Evolutionary conservation across 2,797 vertebrate genomes (phyloP).

Genomic region (Platalea minor): DNA sequence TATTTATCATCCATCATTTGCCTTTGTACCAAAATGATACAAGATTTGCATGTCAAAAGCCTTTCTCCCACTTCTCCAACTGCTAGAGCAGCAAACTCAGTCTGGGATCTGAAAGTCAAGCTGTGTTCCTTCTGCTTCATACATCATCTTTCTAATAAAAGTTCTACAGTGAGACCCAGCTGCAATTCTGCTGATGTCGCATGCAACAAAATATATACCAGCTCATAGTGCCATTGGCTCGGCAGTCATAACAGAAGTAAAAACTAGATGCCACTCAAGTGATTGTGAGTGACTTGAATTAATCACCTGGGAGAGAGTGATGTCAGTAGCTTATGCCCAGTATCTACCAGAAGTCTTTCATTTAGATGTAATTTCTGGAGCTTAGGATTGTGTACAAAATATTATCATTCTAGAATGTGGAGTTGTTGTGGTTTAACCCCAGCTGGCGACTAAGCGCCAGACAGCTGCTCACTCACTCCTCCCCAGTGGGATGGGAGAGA

Average conservation of each 20-base stretch:
- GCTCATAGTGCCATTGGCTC: background rate
- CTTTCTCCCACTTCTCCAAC: slow-evolving; percentile 6
- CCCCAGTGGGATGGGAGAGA: no score
- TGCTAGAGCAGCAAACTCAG: slow-evolving; percentile 31
- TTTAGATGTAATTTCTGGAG: background rate
- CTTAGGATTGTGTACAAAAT: background rate
- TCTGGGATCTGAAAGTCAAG: slow-evolving; percentile 35
- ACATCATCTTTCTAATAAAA: slow-evolving; percentile 46
- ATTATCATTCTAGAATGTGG: background rate
- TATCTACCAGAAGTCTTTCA: background rate
- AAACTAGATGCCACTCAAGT: background rate
- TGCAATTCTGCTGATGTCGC: slow-evolving; percentile 44
- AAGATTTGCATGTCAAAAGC: slow-evolving; percentile 60
- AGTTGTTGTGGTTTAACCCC: no score
- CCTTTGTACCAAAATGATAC: slow-evolving; percentile 16
- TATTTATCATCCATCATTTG: slow-evolving; percentile 6
- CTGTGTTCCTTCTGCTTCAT: slow-evolving; percentile 49
- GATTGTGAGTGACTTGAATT: background rate
- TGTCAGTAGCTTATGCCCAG: background rate
- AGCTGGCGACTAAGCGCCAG: no score
- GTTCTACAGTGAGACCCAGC: slow-evolving; percentile 40
- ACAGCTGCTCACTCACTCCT: no score
- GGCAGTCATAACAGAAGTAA: background rate
- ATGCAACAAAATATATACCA: background rate
- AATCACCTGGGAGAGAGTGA: background rate